These are phyloP conservation scores for Plagodis pulveraria DNA, from an alignment of 2,888 invertebrate genomes.

Conservation along the genomic window DNA sequence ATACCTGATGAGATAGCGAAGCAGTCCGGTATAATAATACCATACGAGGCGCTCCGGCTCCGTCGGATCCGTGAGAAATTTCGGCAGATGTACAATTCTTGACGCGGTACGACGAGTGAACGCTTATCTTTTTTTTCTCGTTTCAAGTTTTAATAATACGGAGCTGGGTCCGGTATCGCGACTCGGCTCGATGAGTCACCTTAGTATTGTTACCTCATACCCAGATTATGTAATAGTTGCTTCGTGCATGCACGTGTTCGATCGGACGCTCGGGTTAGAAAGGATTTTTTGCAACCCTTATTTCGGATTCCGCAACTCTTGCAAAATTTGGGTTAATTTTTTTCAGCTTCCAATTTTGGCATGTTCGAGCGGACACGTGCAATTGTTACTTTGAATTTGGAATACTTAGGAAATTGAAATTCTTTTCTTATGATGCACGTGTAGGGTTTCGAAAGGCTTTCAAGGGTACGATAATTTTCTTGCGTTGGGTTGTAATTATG, in stretches of 20 bases:
- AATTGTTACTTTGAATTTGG: slow-evolving; percentile 43
- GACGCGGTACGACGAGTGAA: slow-evolving; percentile 78
- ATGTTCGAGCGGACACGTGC: slow-evolving; percentile 54
- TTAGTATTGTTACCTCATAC: slow-evolving; percentile 63
- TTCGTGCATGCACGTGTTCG: slow-evolving; percentile 72
- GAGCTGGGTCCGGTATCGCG: slow-evolving; percentile 67
- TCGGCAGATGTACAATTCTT: slow-evolving; percentile 85
- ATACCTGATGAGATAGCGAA: slow-evolving; percentile 68
- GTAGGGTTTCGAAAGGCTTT: slow-evolving; percentile 43
- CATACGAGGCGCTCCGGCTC: slow-evolving; percentile 57
- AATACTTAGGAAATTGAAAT: slow-evolving; percentile 27
- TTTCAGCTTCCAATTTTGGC: slow-evolving; percentile 60
- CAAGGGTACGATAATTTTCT: slow-evolving; percentile 43
- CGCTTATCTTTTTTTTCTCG: slow-evolving; percentile 78
- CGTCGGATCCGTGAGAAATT: slow-evolving; percentile 82
- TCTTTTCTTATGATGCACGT: slow-evolving; percentile 47
- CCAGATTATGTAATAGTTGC: no score
- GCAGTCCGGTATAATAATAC: slow-evolving; percentile 76
- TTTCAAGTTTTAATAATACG: slow-evolving; percentile 71
- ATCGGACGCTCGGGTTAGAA: slow-evolving; percentile 80
- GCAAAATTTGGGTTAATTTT: slow-evolving; percentile 80
- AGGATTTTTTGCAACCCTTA: slow-evolving; percentile 84
- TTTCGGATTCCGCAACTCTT: slow-evolving; percentile 83
- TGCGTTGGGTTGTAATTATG: slow-evolving; percentile 42
- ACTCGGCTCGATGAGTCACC: slow-evolving; percentile 71